Base-by-base conservation (phyloP, 2,113 vertebrate species). In the Cathartes aura region DNA sequence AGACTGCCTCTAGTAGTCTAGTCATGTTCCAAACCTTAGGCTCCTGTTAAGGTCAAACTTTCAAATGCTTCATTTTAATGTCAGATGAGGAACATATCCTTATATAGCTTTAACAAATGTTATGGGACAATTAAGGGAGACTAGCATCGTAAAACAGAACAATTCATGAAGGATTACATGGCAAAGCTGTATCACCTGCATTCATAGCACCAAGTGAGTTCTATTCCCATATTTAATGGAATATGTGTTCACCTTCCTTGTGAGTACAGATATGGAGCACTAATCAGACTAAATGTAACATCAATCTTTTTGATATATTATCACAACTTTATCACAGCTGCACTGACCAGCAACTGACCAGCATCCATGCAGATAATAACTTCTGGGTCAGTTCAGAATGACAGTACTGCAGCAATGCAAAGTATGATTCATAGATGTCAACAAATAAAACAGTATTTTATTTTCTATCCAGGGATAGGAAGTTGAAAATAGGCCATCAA, bases 181-280 rank as follows among this genome's bases (percentile, higher is more conserved):
- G 48, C 47, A 78, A 84, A 89, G 45, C n/a, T 70, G 26, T 11
- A 72, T 30, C 58, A 83, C 20, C 34, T 70, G 27, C 74, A 83
- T 42, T 74, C 23, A 50, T 0, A 64, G 62, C 4, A 60, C 12
- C 53, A 40, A 27, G 11, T 8, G 23, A 90, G 53, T 47, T 83
- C 50, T 32, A 19, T 9, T 76, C 27, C 26, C 18, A 4, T 43
- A 7, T 55, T 82, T 50, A 47, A 64, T 38, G n/a, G 52, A 55
- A 11, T n/a, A 27, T 11, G 8, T 17, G 4, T 32, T 79, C 73
- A 71, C 43, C n/a, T 63, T 45, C 58, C 13, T 24, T 0, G 0
- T n/a, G 16, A 60, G 30, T 48, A 59, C 21, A 66, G 20, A 55
- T 12, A 64, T 0, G 6, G 23, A 84, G 11, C 26, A 68, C 32